Conservation (phyloP, 1,140 invertebrate genomes). For the Wiebesia pumilae region DNA sequence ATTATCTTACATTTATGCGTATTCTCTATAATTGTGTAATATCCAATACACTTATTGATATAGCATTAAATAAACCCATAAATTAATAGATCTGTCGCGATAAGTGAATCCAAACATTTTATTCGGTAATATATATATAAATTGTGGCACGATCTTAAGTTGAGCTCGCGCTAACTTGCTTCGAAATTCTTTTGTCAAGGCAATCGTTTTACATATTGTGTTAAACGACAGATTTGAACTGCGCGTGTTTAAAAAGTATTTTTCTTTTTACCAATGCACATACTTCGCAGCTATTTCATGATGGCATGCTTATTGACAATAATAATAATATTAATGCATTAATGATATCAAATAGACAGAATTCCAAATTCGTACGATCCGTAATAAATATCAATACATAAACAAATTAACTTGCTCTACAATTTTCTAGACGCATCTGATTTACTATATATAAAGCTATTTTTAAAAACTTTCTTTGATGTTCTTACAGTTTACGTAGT, state of each 20-base stretch:
- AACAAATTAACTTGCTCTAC: constrained; percentile 40
- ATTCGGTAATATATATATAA: constrained; percentile 49
- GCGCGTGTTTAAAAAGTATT: constrained; percentile 32
- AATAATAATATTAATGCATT: constrained; percentile 36
- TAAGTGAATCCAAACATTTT: constrained; percentile 45
- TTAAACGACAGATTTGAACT: constrained; percentile 50
- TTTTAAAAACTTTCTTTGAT: constrained; percentile 52
- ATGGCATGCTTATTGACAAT: constrained; percentile 50
- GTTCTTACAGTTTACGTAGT: constrained; percentile 40
- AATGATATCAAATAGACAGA: constrained; percentile 42
- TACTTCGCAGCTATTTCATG: constrained; percentile 30
- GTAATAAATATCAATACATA: constrained; percentile 37
- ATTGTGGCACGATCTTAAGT: constrained; percentile 23
- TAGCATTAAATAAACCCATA: constrained; percentile 7
- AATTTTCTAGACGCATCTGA: constrained; percentile 35
- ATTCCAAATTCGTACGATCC: constrained; percentile 28
- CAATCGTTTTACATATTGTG: constrained; percentile 45
- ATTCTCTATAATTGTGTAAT: constrained; percentile 22
- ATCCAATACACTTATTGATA: constrained; percentile 1
- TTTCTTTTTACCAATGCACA: constrained; percentile 36
- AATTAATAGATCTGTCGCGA: constrained; percentile 23
- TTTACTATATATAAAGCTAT: constrained; percentile 53
- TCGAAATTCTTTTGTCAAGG: constrained; percentile 49
- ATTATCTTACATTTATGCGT: constrained; percentile 29
- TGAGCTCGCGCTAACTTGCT: constrained; percentile 14